Evolutionary conservation across 2,888 invertebrate species (phyloP).

Genomic region (Rutpela maculata): DNA sequence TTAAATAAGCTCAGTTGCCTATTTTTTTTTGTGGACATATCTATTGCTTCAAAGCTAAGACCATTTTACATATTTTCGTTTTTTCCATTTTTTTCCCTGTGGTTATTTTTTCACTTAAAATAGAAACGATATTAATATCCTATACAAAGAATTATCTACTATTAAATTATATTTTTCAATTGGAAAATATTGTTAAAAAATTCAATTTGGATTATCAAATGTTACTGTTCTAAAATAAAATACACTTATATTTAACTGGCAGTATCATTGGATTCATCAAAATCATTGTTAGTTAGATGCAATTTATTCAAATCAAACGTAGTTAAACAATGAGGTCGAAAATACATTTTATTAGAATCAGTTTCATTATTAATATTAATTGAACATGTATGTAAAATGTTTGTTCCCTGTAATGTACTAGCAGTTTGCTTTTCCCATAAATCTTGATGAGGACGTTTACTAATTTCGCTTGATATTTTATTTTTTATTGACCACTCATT

Average conservation of each 20-base stretch:
- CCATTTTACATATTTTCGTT: too few species aligned
- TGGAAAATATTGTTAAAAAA: too few species aligned
- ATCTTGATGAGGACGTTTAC: conserved; percentile 38
- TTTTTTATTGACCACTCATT: conserved; percentile 60
- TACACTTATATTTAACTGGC: neutral
- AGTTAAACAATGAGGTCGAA: conserved; percentile 55
- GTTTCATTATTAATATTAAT: conserved; percentile 39
- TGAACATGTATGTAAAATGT: conserved; percentile 56
- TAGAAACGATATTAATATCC: too few species aligned
- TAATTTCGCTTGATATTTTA: conserved; percentile 50
- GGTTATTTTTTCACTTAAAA: too few species aligned
- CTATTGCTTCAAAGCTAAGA: too few species aligned
- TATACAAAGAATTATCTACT: too few species aligned
- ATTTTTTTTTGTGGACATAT: too few species aligned
- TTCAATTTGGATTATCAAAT: neutral
- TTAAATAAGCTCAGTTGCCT: too few species aligned
- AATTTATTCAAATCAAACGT: conserved; percentile 62
- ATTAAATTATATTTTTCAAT: too few species aligned
- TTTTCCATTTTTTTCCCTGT: too few species aligned
- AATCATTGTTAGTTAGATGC: conserved; percentile 46
- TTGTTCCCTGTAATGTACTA: conserved; percentile 73
- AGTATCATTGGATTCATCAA: conserved; percentile 15
- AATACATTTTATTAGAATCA: conserved; percentile 61
- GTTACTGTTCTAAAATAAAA: neutral
- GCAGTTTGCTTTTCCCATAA: conserved; percentile 77